Conservation (phyloP, 2,113 vertebrate genomes). For the Nothoprocta pentlandii region DNA sequence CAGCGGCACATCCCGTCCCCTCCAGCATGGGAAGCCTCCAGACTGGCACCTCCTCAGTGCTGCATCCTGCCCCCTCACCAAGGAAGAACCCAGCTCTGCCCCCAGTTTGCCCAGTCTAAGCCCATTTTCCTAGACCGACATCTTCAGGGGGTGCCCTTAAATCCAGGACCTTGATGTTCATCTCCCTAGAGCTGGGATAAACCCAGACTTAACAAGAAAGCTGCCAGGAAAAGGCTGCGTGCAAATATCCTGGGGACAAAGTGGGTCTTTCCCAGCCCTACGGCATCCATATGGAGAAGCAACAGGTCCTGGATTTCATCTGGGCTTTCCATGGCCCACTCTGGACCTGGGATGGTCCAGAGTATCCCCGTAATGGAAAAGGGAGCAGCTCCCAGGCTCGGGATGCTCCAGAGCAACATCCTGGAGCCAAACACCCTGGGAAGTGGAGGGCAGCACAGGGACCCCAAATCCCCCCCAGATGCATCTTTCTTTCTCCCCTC, state of each 20-base stretch:
- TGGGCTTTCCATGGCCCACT: neutral
- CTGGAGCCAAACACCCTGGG: too few species aligned
- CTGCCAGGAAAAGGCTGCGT: neutral
- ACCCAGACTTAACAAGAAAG: neutral
- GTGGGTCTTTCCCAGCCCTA: neutral
- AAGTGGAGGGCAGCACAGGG: neutral
- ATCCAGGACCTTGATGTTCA: too few species aligned
- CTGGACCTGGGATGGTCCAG: too few species aligned
- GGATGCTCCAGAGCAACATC: neutral
- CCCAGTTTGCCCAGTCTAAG: neutral
- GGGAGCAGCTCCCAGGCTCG: too few species aligned
- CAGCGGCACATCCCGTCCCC: too few species aligned
- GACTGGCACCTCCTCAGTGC: too few species aligned
- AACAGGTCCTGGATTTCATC: conserved; percentile 8
- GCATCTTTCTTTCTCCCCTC: too few species aligned
- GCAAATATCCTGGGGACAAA: neutral
- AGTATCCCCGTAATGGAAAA: too few species aligned
- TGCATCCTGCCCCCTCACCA: accelerated
- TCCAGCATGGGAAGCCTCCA: too few species aligned
- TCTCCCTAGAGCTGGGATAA: neutral
- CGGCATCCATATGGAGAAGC: neutral
- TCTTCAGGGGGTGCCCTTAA: neutral
- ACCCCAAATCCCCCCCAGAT: too few species aligned
- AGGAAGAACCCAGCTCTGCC: accelerated
- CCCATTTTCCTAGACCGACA: neutral